These are phyloP conservation scores for Eudemis profundana DNA, from an alignment of 2,888 invertebrate genomes.

Conservation along the genomic window DNA sequence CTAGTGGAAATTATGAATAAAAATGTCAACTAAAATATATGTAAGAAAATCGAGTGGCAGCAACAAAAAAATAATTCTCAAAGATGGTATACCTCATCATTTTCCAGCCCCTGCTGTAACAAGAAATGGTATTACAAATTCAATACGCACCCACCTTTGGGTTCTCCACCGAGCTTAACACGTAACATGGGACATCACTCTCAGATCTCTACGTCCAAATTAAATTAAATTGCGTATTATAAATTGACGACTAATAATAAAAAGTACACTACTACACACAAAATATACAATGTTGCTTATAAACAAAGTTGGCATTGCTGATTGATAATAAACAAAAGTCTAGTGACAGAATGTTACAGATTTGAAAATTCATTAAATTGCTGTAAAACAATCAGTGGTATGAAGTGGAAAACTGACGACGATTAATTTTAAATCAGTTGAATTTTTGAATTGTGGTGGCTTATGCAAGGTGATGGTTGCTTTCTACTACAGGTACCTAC, in stretches of 20 bases:
- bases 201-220: conserved; percentile 30
- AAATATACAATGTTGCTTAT: conserved; percentile 55
- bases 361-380: conserved; percentile 21
- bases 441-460: conserved; percentile 54
- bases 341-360: conserved; percentile 32
- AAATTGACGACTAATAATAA: conserved; percentile 33
- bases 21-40: conserved; percentile 78
- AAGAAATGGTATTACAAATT: conserved; percentile 86
- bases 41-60: conserved; percentile 83
- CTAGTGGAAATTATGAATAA: conserved; percentile 81
- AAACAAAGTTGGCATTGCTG: conserved; percentile 58
- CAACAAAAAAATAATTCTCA: conserved; percentile 85
- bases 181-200: conserved; percentile 50
- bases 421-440: conserved; percentile 18
- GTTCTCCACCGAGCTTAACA: conserved; percentile 69
- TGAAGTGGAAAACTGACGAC: conserved; percentile 31
- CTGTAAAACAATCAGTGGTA: conserved; percentile 39
- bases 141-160: conserved; percentile 85
- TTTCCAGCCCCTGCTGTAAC: conserved; percentile 96
- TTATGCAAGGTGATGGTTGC: conserved; percentile 69
- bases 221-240: conserved; percentile 27
- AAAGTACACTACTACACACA: conserved; percentile 46
- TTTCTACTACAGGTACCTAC: conserved; percentile 69
- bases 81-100: conserved; percentile 93
- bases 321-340: conserved; percentile 20